Evolutionary conservation across 2,797 vertebrate genomes (phyloP).

Genomic region (Microhierax caerulescens): DNA sequence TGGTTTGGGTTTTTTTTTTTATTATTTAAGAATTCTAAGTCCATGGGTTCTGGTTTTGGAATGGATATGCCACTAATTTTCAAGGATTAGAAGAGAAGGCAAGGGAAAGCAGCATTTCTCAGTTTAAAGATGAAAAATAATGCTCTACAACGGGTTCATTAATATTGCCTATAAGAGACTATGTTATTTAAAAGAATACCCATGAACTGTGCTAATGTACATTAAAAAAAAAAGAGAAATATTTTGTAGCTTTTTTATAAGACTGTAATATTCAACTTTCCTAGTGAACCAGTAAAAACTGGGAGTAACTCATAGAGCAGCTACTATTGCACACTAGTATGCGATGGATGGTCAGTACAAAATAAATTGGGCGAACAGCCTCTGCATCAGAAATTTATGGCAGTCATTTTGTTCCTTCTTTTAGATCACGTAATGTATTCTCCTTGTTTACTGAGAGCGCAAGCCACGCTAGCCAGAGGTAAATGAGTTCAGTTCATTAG

Average conservation of each 20-base stretch:
- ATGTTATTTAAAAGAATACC: background rate
- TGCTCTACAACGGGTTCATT: background rate
- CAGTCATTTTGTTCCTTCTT: background rate
- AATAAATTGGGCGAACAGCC: background rate
- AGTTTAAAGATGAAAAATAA: background rate
- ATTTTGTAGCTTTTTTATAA: background rate
- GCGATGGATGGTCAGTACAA: background rate
- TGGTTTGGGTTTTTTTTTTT: background rate
- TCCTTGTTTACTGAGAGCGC: background rate
- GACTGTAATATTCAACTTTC: background rate
- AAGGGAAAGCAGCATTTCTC: background rate
- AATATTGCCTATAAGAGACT: background rate
- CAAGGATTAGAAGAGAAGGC: background rate
- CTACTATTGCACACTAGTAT: fast-evolving
- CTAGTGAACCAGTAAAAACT: background rate
- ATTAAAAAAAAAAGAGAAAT: background rate
- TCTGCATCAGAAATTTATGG: background rate
- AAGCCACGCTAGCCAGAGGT: background rate
- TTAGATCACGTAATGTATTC: background rate
- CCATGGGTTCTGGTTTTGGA: background rate
- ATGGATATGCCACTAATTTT: background rate
- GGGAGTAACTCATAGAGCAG: background rate
- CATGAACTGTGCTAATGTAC: background rate
- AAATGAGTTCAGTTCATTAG: background rate
- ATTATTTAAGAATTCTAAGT: background rate